Conservation (phyloP, 2,113 vertebrate genomes). For the Tychaedon coryphoeus region DNA sequence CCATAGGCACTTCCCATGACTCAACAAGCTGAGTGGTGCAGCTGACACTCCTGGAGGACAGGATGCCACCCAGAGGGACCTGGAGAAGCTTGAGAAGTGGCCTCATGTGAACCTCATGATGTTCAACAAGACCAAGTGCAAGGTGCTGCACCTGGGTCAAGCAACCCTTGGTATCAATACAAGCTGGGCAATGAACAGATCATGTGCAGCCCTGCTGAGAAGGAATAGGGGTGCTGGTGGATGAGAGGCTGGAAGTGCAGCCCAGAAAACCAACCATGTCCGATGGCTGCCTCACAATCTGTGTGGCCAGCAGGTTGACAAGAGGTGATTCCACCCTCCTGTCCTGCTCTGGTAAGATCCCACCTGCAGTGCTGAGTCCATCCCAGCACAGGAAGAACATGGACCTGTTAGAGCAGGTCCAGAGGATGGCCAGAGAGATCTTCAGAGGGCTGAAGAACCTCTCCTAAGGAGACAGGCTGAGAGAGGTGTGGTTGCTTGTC, state of each 20-base stretch:
- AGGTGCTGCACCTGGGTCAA: neutral
- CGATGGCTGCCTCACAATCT: neutral
- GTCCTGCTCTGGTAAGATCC: neutral
- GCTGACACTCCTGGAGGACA: neutral
- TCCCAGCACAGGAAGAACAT: neutral
- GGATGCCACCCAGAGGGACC: neutral
- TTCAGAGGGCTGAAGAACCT: neutral
- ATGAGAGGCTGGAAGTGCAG: neutral
- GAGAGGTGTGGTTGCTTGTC: neutral
- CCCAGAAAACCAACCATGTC: neutral
- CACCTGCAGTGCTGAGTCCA: neutral
- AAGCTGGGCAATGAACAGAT: neutral
- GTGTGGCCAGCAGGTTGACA: accelerated
- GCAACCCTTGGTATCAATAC: accelerated
- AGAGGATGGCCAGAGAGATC: neutral
- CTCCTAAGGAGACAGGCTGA: neutral
- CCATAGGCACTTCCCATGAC: neutral
- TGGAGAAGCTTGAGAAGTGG: neutral
- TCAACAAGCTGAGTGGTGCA: neutral
- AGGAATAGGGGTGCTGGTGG: neutral
- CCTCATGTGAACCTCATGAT: neutral
- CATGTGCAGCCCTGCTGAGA: neutral
- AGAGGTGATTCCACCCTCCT: neutral
- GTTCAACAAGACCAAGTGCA: neutral
- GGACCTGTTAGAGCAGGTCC: neutral